Evolutionary conservation across 2,797 vertebrate species (phyloP).

Genomic region (Fistularia commersonii): DNA sequence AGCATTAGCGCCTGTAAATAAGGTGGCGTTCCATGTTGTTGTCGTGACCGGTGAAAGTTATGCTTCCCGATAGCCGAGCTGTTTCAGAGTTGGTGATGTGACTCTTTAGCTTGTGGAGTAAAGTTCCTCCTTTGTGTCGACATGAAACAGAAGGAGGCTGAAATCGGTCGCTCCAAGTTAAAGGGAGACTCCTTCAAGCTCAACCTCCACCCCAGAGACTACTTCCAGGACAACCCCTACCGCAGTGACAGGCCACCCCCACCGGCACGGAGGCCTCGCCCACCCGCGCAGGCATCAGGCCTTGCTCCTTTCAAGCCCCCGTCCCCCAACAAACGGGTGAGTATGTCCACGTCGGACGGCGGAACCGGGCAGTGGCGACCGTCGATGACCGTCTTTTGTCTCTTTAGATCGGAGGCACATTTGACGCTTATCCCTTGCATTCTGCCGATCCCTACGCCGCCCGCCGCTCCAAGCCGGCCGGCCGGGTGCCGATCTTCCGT

Average conservation of each 20-base stretch:
- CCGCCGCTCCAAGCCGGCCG: constrained; percentile 21
- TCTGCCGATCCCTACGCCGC: constrained; percentile 37
- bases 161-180: constrained; percentile 70
- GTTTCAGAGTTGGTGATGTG: too few species aligned
- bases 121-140: constrained; percentile 13
- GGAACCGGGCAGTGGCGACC: too few species aligned
- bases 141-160: constrained; percentile 69
- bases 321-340: constrained; percentile 82
- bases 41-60: too few species aligned
- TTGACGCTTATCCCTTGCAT: constrained; percentile 40
- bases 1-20: too few species aligned
- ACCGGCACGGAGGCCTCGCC: constrained; percentile 57
- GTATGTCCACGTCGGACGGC: background rate
- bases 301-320: constrained; percentile 78
- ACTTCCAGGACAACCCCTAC: constrained; percentile 85
- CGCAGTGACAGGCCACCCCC: constrained; percentile 67
- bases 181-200: constrained; percentile 81
- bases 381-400: too few species aligned
- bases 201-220: constrained; percentile 81
- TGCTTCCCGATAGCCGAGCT: too few species aligned
- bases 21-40: too few species aligned
- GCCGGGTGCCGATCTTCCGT: constrained; percentile 28
- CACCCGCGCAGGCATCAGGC: constrained; percentile 13
- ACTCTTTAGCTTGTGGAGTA: too few species aligned
- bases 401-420: constrained; percentile 48